These are phyloP conservation scores for Tiphia femorata DNA, from an alignment of 2,888 invertebrate genomes.

Conservation along the genomic window DNA sequence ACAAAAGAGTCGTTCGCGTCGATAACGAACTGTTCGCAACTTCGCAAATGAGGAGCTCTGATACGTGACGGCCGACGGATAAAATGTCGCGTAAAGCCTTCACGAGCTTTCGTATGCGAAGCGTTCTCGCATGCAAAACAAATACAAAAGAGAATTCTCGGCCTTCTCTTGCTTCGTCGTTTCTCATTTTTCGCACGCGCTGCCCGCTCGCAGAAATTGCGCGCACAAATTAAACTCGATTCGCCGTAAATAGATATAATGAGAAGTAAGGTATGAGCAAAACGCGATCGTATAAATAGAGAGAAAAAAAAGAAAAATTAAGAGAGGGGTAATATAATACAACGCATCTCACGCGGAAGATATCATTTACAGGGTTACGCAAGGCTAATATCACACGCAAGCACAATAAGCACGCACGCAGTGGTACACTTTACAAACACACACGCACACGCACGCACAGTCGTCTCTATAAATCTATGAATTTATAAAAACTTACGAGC, in stretches of 20 bases:
- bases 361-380: conserved; percentile 27
- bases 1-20: no score
- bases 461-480: conserved; percentile 1
- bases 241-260: conserved; percentile 1
- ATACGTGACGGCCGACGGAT: neutral
- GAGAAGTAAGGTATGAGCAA: conserved; percentile 35
- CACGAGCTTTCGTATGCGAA: no score
- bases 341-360: conserved; percentile 22
- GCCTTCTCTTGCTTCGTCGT: neutral
- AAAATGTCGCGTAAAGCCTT: no score
- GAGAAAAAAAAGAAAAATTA: conserved; percentile 4
- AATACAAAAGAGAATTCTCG: neutral
- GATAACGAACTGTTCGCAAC: no score
- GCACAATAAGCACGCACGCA: neutral
- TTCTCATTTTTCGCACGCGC: neutral
- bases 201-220: neutral
- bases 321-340: conserved; percentile 44
- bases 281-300: conserved; percentile 46
- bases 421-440: conserved; percentile 15
- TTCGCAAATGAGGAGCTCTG: no score
- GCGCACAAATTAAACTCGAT: neutral
- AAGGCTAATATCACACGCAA: neutral
- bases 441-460: conserved; percentile 14
- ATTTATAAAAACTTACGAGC: conserved; percentile 4
- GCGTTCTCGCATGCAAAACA: no score